These are phyloP conservation scores for Hyalella azteca DNA, from an alignment of 2,888 invertebrate species.

Conservation along the genomic window DNA sequence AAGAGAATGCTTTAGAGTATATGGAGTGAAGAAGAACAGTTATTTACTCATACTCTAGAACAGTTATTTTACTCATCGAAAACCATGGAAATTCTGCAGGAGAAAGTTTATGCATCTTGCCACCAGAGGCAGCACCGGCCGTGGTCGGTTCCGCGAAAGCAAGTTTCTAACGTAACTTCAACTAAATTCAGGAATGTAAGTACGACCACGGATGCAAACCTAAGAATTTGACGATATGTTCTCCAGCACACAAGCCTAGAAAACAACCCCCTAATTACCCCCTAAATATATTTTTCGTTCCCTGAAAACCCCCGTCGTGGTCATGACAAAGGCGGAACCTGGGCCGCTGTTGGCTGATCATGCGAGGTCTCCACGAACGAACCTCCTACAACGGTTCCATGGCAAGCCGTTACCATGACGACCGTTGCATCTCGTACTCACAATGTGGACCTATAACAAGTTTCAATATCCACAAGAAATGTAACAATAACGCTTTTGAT, in stretches of 20 bases:
- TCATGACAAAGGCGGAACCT: neutral
- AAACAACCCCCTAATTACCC: slow-evolving; percentile 10
- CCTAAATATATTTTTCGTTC: slow-evolving; percentile 13
- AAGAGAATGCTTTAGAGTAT: too few relatives aligned
- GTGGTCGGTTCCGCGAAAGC: too few relatives aligned
- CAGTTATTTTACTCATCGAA: too few relatives aligned
- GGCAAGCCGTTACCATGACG: slow-evolving; percentile 3
- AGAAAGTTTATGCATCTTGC: too few relatives aligned
- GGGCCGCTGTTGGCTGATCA: neutral
- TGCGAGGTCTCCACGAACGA: neutral
- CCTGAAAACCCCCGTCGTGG: neutral
- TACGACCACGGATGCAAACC: neutral
- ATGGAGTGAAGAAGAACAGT: too few relatives aligned
- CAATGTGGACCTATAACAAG: neutral
- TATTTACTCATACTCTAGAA: too few relatives aligned
- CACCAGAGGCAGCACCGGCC: neutral
- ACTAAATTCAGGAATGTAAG: neutral
- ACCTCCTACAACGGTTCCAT: neutral
- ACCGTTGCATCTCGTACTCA: neutral
- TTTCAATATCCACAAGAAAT: neutral
- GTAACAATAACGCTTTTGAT: neutral
- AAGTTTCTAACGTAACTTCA: neutral
- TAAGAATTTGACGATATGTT: slow-evolving; percentile 9
- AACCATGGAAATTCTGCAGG: too few relatives aligned
- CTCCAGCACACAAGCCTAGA: slow-evolving; percentile 15